Conservation (phyloP, 2,888 invertebrate genomes). For the Drosophila mimica region DNA sequence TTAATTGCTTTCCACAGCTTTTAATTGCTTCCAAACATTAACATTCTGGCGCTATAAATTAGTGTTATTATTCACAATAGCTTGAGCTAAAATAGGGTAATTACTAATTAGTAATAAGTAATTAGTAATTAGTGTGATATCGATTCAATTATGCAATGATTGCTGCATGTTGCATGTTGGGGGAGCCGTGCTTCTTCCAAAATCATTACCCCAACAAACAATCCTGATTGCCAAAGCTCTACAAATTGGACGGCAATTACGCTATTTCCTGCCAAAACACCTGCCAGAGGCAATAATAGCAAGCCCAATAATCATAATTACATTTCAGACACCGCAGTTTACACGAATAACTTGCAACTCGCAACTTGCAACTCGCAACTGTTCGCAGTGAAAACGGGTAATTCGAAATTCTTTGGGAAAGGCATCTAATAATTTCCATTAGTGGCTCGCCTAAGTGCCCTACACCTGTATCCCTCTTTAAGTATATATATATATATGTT, state of each 20-base stretch:
- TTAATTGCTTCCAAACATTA: slow-evolving; percentile 5
- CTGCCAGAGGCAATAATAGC: slow-evolving; percentile 33
- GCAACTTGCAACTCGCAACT: slow-evolving; percentile 14
- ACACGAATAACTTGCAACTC: slow-evolving; percentile 17
- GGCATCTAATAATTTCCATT: slow-evolving; percentile 58
- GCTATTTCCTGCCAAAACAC: slow-evolving; percentile 64
- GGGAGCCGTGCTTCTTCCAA: background rate
- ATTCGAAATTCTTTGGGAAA: slow-evolving; percentile 66
- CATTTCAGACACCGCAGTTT: slow-evolving; percentile 28
- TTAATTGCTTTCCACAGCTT: background rate
- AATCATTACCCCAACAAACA: slow-evolving; percentile 49
- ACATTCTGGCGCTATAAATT: background rate
- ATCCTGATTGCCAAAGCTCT: slow-evolving; percentile 55
- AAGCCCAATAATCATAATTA: slow-evolving; percentile 50
- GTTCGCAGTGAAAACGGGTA: slow-evolving; percentile 47
- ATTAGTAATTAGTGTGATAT: slow-evolving; percentile 18
- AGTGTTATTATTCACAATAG: slow-evolving; percentile 24
- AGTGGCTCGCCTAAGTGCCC: slow-evolving; percentile 26
- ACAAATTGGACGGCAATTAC: slow-evolving; percentile 67
- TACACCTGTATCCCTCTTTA: slow-evolving; percentile 31
- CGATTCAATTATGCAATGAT: slow-evolving; percentile 41
- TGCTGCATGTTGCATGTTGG: slow-evolving; percentile 28
- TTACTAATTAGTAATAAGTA: slow-evolving; percentile 19
- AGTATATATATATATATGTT: background rate
- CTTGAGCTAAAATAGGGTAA: slow-evolving; percentile 5